phyloP scores from a whole-genome alignment of 2,113 vertebrate genomes.

The Cacatua alba region DNA sequence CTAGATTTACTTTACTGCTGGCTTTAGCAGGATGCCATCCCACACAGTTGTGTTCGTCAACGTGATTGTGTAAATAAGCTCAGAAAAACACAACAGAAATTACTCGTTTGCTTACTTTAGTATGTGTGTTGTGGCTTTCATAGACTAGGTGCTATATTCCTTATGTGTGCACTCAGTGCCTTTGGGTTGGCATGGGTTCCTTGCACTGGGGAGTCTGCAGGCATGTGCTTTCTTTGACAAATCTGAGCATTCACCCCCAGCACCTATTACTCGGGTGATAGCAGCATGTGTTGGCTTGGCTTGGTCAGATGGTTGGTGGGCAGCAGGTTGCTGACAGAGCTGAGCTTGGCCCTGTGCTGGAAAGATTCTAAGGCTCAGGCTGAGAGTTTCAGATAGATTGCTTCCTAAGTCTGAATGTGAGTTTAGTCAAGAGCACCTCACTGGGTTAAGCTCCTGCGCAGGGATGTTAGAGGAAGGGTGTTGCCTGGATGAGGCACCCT shows the following conservation, averaged over 20 bases:
- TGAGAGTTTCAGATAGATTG: neutral
- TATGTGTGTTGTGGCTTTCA: neutral
- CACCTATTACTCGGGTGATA: neutral
- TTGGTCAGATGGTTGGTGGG: neutral
- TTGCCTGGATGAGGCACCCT: neutral
- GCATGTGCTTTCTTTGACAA: neutral
- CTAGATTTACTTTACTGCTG: neutral
- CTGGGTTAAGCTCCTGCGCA: neutral
- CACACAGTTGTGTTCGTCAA: neutral
- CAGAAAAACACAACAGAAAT: neutral
- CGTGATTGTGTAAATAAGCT: rapidly evolving
- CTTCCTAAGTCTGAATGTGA: neutral
- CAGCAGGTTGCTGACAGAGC: neutral
- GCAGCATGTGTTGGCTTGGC: neutral
- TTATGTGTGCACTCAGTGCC: rapidly evolving
- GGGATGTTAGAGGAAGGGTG: neutral
- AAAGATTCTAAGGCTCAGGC: neutral
- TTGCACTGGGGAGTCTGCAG: neutral
- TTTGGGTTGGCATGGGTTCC: rapidly evolving
- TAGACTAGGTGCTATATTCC: neutral
- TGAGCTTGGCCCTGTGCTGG: neutral
- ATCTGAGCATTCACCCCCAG: neutral
- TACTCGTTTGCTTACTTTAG: neutral
- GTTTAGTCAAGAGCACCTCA: neutral
- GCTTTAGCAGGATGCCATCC: neutral